These are phyloP conservation scores for Bradypodion pumilum DNA, from an alignment of 2,797 vertebrate genomes.

Conservation along the genomic window DNA sequence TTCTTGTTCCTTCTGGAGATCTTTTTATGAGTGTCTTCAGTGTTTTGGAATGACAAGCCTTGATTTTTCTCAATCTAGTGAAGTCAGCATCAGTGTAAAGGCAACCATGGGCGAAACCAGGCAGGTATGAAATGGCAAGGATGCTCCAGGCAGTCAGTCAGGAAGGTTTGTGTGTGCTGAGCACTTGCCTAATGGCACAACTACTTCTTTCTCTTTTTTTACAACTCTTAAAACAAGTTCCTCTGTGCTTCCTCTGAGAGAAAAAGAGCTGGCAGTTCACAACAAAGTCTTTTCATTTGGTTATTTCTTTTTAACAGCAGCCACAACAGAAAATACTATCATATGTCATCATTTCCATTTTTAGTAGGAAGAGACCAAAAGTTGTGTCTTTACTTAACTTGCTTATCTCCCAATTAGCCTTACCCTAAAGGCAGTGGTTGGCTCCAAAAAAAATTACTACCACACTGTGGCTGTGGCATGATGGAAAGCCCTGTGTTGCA, in stretches of 20 bases:
- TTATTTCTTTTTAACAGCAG: background rate
- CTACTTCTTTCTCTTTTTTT: background rate
- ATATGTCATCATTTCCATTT: background rate
- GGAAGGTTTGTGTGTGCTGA: background rate
- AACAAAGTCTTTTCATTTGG: background rate
- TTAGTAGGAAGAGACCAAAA: background rate
- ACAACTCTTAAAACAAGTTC: constrained; percentile 30
- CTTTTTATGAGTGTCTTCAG: background rate
- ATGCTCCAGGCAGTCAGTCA: constrained; percentile 36
- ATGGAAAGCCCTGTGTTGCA: too few relatives aligned
- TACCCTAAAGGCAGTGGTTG: too few relatives aligned
- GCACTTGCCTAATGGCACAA: constrained; percentile 27
- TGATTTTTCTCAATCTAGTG: constrained; percentile 11
- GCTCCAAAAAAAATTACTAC: too few relatives aligned
- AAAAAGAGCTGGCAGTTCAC: background rate
- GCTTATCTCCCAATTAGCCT: too few relatives aligned
- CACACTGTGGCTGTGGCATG: too few relatives aligned
- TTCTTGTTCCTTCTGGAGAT: background rate
- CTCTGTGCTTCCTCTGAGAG: constrained; percentile 31
- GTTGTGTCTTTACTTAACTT: background rate
- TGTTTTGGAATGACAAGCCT: constrained; percentile 46
- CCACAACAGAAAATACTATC: background rate
- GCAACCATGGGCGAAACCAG: constrained; percentile 63
- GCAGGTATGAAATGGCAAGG: constrained; percentile 50
- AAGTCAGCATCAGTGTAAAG: constrained; percentile 48